Base-by-base conservation (phyloP, 2,113 vertebrate genomes). In the Esox niger region DNA sequence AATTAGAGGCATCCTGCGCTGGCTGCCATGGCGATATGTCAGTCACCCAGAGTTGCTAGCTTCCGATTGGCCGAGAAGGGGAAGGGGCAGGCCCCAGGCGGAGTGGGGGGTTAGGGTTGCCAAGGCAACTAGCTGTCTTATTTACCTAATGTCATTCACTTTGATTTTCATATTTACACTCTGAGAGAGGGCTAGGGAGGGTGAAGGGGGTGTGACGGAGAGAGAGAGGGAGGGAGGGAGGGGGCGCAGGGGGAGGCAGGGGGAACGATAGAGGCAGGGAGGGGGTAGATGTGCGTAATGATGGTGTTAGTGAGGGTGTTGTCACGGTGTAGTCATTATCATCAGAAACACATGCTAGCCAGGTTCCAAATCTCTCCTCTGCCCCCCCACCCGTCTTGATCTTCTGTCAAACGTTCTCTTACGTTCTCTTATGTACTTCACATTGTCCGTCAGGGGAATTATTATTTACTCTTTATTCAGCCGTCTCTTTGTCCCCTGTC, bases 61-160 rank as follows among this genome's bases (percentile, higher is more conserved):
- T 67, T 58, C 70, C 75, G 79, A 83, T 84, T 84, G 75, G 74
- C 74, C 81, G 76, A 70, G 71, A 69, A 69, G 75, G 80, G 67
- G 75, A 75, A 73, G 67, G 63, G 71, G 60, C 73, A 56, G 61
- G 1, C 6, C n/a, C 59, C 35, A 62, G 69, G 64, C 58, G 69
- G 57, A 64, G 73, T 15, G 4, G 2, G 54, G 49, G 54, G 54
- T 61, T 33, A 33, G 21, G 30, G 58, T 61, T 73, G 63, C 79
- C 75, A 73, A 62, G 79, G 79, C 58, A 79, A 79, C 76, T 68
- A 52, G 62, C 76, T 74, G 79, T 81, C 71, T 75, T 81, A 76
- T 82, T 77, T 80, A 73, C 83, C 74, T 69, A 71, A 71, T 73
- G 72, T 77, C 78, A 79, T 77, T 83, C 79, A 73, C 71, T 77